phyloP scores from a whole-genome alignment of 2,888 invertebrate species.

The Mimachlamys varia region DNA sequence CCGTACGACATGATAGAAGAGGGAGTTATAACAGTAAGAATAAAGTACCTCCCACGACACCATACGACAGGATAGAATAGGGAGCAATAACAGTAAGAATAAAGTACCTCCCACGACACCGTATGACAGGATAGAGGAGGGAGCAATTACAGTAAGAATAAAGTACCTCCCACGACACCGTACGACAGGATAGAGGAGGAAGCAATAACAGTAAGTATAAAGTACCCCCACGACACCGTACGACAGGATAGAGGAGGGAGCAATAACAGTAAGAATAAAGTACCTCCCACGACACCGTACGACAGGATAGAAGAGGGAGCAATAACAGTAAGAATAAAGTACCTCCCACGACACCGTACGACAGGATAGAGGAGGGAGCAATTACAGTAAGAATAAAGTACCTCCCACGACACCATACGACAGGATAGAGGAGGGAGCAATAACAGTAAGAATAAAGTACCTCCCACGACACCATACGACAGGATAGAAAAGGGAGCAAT shows the following conservation, averaged over 20 bases:
- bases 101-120: slow-evolving; percentile 91
- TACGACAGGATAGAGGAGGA: slow-evolving; percentile 90
- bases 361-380: slow-evolving; percentile 86
- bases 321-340: slow-evolving; percentile 51
- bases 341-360: slow-evolving; percentile 94
- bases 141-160: too few species aligned
- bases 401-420: slow-evolving; percentile 94
- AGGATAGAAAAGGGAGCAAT: slow-evolving; percentile 85
- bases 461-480: slow-evolving; percentile 93
- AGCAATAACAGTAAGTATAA: background rate
- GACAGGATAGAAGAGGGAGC: slow-evolving; percentile 87
- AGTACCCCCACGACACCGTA: slow-evolving; percentile 93
- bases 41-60: slow-evolving; percentile 89
- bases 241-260: slow-evolving; percentile 87
- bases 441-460: slow-evolving; percentile 81
- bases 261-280: background rate
- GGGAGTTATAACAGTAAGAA: too few species aligned
- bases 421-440: slow-evolving; percentile 85
- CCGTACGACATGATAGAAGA: slow-evolving; percentile 94
- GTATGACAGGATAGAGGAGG: slow-evolving; percentile 92
- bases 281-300: slow-evolving; percentile 94
- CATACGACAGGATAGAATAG: slow-evolving; percentile 93
- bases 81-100: too few species aligned
- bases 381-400: slow-evolving; percentile 71
- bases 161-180: slow-evolving; percentile 91